Base-by-base conservation (phyloP, 2,797 vertebrate genomes). In the Clarias pachynema region DNA sequence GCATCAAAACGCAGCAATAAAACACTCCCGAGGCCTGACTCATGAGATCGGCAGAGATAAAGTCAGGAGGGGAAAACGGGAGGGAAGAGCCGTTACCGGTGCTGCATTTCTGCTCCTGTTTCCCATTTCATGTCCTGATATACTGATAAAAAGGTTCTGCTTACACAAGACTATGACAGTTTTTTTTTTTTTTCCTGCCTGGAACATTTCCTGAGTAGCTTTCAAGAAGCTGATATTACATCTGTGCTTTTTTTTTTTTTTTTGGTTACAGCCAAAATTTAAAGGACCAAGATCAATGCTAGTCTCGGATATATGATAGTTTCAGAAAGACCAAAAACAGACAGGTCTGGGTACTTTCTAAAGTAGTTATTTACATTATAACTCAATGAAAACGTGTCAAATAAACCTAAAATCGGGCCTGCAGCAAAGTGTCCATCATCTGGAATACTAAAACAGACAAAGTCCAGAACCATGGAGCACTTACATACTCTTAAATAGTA, bases 41-140 rank as follows among this genome's bases (percentile, higher is more conserved):
- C 93, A 89, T 2, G 26, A 83, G 66, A 65, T 77, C 81, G 22
- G 81, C 29, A 40, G 85, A 91, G 93, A 93, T 92, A 92, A 93
- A 92, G 78, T 49, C 85, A 26, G 44, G 81, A 80, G 66, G 65
- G 53, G 26, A 31, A n/a, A 65, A 22, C 2, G 15, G 37, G 37
- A n/a, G 60, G 59, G 7, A 65, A 79, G 37, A 80, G 92, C 93
- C 92, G 40, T 66, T 57, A 84, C 63, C 49, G 49, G 65, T 49
- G 66, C 34, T 93, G 89, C 90, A 90, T 92, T 91, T 87, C 82
- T 81, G 40, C 75, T 56, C 29, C 81, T 81, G 72, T 84, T 88
- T 84, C 86, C 85, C 88, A 90, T 88, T 91, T 92, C 89, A 91
- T 91, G 91, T 93, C 92, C 91, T 84, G 93, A 94, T 94, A 93